Base-by-base conservation (phyloP, 1,140 invertebrate species). In the Bicyclus anynana region DNA sequence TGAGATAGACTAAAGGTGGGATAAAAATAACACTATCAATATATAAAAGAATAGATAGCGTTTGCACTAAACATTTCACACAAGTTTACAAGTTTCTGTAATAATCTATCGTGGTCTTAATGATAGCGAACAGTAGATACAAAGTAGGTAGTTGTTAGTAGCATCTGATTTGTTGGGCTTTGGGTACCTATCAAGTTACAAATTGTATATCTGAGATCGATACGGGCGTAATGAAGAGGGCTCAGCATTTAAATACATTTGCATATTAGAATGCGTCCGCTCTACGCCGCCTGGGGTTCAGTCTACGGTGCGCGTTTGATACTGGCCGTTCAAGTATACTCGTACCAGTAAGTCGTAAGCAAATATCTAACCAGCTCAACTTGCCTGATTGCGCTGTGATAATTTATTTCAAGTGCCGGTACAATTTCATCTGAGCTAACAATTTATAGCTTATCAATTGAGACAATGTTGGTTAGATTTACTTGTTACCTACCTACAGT, bases 131-230 rank as follows among this genome's bases (percentile, higher is more conserved):
- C 59, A 59, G 51, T 49, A 18, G 6, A 44, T 44, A 53, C 53
- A 23, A 4, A 50, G 46, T 35, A 55, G 47, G 52, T 69, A 67
- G 60, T 64, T 44, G 58, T 69, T 70, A 75, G 75, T 73, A 70
- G 59, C 65, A 67, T 76, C 61, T 72, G 79, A 86, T 81, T 82
- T 73, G 74, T 78, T 79, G 71, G 63, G 71, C 71, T 77, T 77
- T 63, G 68, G 70, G 66, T 69, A 74, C 74, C 75, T 84, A 87
- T 87, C 80, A 71, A 68, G 77, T 82, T 83, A 87, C 84, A 87
- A 85, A 85, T 87, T 87, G 81, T 83, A 74, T 86, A 86, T 86
- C 83, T 87, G 74, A 87, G 84, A 87, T 87, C 84, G 81, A 87
- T 86, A 80, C 77, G 69, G 66, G 58, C 70, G 81, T 87, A 87